phyloP scores from a whole-genome alignment of 2,888 invertebrate species.

The Eucera pruinosa region DNA sequence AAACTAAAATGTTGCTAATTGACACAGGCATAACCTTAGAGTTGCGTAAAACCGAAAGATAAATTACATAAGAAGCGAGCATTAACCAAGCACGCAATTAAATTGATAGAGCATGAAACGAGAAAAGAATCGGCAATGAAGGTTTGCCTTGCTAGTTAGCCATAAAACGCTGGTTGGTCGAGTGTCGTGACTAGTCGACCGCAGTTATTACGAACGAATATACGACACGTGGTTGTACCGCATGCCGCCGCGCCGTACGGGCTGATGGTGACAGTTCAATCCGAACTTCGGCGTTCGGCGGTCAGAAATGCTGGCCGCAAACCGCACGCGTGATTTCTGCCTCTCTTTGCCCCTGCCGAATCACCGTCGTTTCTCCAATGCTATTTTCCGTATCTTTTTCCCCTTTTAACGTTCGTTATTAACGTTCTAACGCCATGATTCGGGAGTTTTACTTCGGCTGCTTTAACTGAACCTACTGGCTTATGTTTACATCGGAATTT shows the following conservation, averaged over 20 bases:
- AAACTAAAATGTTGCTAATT: not conserved
- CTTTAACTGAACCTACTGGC: too few species aligned
- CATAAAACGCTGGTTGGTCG: slow-evolving; percentile 74
- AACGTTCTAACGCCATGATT: not conserved
- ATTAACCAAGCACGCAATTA: slow-evolving; percentile 7
- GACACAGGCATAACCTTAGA: not conserved
- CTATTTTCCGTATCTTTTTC: slow-evolving; percentile 22
- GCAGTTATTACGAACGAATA: slow-evolving; percentile 81
- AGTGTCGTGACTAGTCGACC: slow-evolving; percentile 76
- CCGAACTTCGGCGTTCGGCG: slow-evolving; percentile 83
- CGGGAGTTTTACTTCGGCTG: too few species aligned
- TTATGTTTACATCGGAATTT: too few species aligned
- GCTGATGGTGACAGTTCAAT: slow-evolving; percentile 84
- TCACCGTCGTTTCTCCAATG: slow-evolving; percentile 41
- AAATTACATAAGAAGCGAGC: not conserved
- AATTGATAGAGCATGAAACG: slow-evolving; percentile 11
- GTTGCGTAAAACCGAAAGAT: not conserved
- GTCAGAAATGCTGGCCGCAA: slow-evolving; percentile 82
- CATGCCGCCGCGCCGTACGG: slow-evolving; percentile 68
- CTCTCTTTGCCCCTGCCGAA: slow-evolving; percentile 73
- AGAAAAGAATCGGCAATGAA: slow-evolving; percentile 32
- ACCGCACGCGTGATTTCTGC: slow-evolving; percentile 83
- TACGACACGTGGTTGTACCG: slow-evolving; percentile 75
- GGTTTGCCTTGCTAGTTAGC: slow-evolving; percentile 44
- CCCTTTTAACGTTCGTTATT: not conserved